Evolutionary conservation across 2,113 vertebrate species (phyloP), one percentile per base, ranked within the genome.

Genomic region (Urocitellus parryii): DNA sequence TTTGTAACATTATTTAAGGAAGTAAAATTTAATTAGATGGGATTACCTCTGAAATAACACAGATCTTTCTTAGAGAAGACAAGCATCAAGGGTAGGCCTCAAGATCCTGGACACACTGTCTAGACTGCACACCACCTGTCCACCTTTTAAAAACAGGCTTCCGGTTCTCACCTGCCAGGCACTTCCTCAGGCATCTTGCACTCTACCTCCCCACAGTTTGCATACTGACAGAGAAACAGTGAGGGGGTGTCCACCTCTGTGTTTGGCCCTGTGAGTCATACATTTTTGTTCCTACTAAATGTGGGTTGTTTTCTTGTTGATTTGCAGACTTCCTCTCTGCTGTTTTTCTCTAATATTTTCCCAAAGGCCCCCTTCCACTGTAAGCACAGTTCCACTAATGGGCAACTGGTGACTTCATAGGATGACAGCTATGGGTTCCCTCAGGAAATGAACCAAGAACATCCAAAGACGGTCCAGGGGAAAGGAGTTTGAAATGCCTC

Each of bases 241-340:
- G 56, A 93, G 79, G 42, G 81, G 42, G 53, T 17, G 22, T 79
- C 88, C 16, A 58, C 84, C 84, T 91, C 88, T 37, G 45, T 77
- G 68, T 95, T 85, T 94, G 67, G 67, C 25, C 45, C 92, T 56
- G 48, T 78, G 84, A 97, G 90, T 79, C 73, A 48, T 1, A 24
- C 37, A 48, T 56, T 85, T 88, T 70, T 78, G 70, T 37, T 58
- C 81, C 78, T 82, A 48, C 42, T 45, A 45, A 67, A 81, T 12
- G 53, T 42, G 79, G 74, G 77, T 25, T 72, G 32, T 90, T 88
- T 93, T 82, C 63, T 92, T 80, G 39, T 51, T 96, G 68, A 79
- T 89, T 42, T 95, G 51, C 20, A 45, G 42, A 48, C n/a, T 89
- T 94, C 65, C 61, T 67, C 80, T 81, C 17, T 45, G 18, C n/a